Percentiles rank a stretch among this genome's conserved stretches.
Evolutionary conservation across 2,888 invertebrate genomes (phyloP).

Genomic region (Ellobium chinense): DNA sequence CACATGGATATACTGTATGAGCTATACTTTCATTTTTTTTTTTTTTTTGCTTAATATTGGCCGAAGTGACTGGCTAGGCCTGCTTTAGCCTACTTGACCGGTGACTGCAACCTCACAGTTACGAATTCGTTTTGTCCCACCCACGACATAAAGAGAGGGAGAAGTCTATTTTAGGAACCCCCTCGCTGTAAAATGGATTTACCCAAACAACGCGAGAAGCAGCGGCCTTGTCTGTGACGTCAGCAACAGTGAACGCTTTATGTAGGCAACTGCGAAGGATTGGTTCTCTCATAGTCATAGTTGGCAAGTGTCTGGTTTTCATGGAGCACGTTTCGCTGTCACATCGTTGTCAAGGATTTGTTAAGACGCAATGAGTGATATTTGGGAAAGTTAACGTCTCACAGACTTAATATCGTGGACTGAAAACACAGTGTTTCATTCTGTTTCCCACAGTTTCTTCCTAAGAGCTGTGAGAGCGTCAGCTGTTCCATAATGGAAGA

Average conservation of each 20-base stretch:
- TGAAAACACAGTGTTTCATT: slow-evolving; percentile 6
- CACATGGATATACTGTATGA: too few relatives aligned
- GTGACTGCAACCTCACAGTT: too few relatives aligned
- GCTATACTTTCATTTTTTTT: too few relatives aligned
- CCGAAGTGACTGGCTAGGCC: too few relatives aligned
- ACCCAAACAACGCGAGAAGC: slow-evolving; percentile 22
- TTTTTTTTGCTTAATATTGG: too few relatives aligned
- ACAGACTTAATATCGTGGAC: not conserved
- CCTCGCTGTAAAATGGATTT: slow-evolving; percentile 14
- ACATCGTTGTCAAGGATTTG: not conserved
- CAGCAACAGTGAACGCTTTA: slow-evolving; percentile 29
- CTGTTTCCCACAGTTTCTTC: slow-evolving; percentile 3
- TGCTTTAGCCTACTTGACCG: too few relatives aligned
- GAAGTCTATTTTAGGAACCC: slow-evolving; percentile 28
- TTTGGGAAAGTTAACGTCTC: not conserved
- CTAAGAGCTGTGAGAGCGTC: slow-evolving; percentile 35
- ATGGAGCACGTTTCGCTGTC: not conserved
- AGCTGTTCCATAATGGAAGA: slow-evolving; percentile 55
- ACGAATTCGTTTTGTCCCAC: too few relatives aligned
- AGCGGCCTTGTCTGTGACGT: slow-evolving; percentile 31
- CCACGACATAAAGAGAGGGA: not conserved
- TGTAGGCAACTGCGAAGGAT: slow-evolving; percentile 37
- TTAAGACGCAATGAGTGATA: slow-evolving; percentile 7
- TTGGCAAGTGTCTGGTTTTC: slow-evolving; percentile 3
- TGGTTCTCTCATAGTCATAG: slow-evolving; percentile 8